These are phyloP conservation scores for Drosophila kuntzei DNA, from an alignment of 2,888 invertebrate genomes.

Conservation along the genomic window DNA sequence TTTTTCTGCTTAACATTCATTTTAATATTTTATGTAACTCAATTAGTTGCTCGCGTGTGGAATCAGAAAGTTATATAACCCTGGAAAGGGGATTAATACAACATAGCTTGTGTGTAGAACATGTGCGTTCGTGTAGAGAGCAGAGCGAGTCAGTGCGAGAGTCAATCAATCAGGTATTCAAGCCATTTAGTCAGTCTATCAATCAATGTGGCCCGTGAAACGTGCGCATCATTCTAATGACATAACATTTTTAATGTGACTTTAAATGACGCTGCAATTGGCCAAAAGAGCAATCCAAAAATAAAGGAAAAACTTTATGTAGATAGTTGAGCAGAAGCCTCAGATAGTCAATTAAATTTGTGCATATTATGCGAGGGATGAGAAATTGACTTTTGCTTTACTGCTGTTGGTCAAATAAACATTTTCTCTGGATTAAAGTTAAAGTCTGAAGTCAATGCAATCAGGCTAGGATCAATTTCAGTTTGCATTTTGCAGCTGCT, in stretches of 20 bases:
- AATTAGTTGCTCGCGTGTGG: neutral
- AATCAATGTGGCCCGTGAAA: slow-evolving; percentile 61
- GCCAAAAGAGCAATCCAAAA: neutral
- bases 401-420: slow-evolving; percentile 34
- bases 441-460: slow-evolving; percentile 26
- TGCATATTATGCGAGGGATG: slow-evolving; percentile 1
- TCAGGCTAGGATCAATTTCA: slow-evolving; percentile 34
- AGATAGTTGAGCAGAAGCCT: slow-evolving; percentile 1
- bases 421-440: slow-evolving; percentile 18
- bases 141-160: slow-evolving; percentile 43
- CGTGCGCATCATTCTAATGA: slow-evolving; percentile 72
- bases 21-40: neutral
- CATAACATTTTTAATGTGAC: slow-evolving; percentile 62
- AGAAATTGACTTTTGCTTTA: slow-evolving; percentile 20
- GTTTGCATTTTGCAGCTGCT: slow-evolving; percentile 30
- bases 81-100: slow-evolving; percentile 15
- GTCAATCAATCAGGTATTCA: slow-evolving; percentile 78
- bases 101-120: slow-evolving; percentile 9
- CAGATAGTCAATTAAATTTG: slow-evolving; percentile 18
- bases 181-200: slow-evolving; percentile 78
- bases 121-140: slow-evolving; percentile 45
- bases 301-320: slow-evolving; percentile 5
- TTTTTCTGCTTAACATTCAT: neutral
- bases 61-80: slow-evolving; percentile 8
- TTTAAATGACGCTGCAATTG: slow-evolving; percentile 37